phyloP scores from a whole-genome alignment of 2,888 invertebrate genomes.

The Alloplasta piceator region DNA sequence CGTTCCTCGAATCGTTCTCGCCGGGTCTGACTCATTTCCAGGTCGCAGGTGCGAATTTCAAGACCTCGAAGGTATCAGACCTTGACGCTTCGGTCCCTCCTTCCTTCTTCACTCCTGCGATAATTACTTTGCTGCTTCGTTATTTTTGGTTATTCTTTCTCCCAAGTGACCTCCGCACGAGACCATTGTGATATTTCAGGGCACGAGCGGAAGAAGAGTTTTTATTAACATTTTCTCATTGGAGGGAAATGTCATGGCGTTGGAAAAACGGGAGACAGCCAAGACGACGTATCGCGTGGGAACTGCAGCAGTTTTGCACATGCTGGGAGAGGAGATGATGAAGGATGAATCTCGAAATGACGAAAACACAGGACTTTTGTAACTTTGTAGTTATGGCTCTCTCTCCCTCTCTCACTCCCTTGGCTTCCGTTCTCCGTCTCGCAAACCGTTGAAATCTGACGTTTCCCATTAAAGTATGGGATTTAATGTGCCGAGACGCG shows the following conservation, averaged over 20 bases:
- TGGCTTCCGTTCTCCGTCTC: conserved; percentile 14
- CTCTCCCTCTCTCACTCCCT: conserved; percentile 7
- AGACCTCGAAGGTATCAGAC: conserved; percentile 39
- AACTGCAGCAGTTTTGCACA: background rate
- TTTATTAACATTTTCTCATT: too few species aligned
- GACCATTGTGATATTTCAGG: too few species aligned
- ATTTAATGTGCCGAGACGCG: conserved; percentile 69
- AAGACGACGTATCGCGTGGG: too few species aligned
- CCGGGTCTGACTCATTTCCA: conserved; percentile 39
- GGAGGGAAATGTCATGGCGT: too few species aligned
- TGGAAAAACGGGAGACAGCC: too few species aligned
- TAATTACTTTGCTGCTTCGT: too few species aligned
- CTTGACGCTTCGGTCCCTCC: conserved; percentile 49
- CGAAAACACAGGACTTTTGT: background rate
- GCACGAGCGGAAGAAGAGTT: too few species aligned
- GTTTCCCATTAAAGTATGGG: conserved; percentile 71
- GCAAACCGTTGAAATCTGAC: conserved; percentile 69
- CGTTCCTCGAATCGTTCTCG: conserved; percentile 32
- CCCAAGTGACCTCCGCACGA: too few species aligned
- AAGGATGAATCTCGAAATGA: background rate
- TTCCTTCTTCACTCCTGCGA: conserved; percentile 4
- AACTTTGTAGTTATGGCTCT: conserved; percentile 12
- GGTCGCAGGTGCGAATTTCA: conserved; percentile 60
- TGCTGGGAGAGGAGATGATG: background rate
- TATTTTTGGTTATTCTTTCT: too few species aligned